A percentile compares a stretch with the other conserved stretches of the same genome.
These are phyloP conservation scores for Mionectes macconnelli DNA, from an alignment of 2,113 vertebrate species.

Conservation along the genomic window DNA sequence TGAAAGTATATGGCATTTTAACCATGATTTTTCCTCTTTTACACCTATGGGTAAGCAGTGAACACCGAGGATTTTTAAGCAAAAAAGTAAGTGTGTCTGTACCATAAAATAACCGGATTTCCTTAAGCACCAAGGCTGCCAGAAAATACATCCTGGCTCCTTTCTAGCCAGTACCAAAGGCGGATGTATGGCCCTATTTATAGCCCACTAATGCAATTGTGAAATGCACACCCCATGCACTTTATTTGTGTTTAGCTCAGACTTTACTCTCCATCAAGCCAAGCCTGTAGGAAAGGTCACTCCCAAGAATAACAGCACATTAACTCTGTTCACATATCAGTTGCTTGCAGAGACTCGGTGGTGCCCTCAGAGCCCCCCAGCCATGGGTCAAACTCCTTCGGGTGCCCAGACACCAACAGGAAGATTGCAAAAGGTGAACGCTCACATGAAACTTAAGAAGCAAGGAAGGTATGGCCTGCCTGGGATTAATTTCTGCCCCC, in stretches of 20 bases:
- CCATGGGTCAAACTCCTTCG: neutral
- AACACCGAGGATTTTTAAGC: neutral
- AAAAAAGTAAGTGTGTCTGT: neutral
- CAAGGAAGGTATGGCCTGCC: neutral
- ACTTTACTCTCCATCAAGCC: neutral
- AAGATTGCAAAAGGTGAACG: neutral
- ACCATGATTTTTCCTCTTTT: neutral
- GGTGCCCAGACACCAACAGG: rapidly evolving
- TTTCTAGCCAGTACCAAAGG: neutral
- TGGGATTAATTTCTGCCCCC: neutral
- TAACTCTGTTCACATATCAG: neutral
- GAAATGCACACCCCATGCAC: neutral
- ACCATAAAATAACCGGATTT: neutral
- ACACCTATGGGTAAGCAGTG: neutral
- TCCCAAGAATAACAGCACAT: neutral
- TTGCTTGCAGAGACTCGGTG: neutral
- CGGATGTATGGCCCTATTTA: neutral
- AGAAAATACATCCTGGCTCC: constrained; percentile 15
- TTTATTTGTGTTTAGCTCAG: neutral
- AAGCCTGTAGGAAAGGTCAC: neutral
- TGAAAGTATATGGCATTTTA: neutral
- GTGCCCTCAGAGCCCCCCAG: neutral
- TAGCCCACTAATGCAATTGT: neutral
- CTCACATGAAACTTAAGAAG: neutral
- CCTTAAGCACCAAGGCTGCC: neutral